Base-by-base conservation (phyloP, 2,113 vertebrate species). In the Amphiprion percula region DNA sequence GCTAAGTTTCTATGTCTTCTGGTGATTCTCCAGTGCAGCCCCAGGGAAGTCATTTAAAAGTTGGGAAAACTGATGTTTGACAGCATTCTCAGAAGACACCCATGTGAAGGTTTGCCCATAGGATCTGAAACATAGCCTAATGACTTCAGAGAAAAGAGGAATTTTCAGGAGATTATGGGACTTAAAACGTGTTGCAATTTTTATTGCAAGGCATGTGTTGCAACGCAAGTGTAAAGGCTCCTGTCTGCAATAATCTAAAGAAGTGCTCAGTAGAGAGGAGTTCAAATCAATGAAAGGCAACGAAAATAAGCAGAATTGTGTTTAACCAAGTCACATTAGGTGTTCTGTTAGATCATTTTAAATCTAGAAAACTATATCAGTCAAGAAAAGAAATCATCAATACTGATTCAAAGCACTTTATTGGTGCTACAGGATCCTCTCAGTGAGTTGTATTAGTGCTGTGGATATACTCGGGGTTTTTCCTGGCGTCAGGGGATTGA, bases 401-500 rank as follows among this genome's bases (percentile, higher is more conserved):
- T 23, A 41, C 16, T 49, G 55, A 68, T 68, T 74, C 23, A 63
- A 68, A 52, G 50, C 49, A 49, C 24, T 80, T 68, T 68, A 56
- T 65, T 59, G 50, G 33, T 17, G 24, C 56, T 53, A 17, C 52
- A 81, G 33, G 52, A 15, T 80, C 28, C 54, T 74, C 69, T 67
- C 80, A 37, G 19, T 74, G 74, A 74, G 66, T 63, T 78, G 82
- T 67, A 59, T 85, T 75, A 84, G 74, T 58, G 66, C 73, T 54
- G 71, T 67, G 63, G 80, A 83, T 83, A 41, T 75, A 79, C 73
- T 79, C 76, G 60, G 58, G 58, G 44, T 62, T 85, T 80, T 68
- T 83, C 54, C 77, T 60, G 68, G 79, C 41, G 39, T 83, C 77
- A 66, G 52, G 68, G 56, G 80, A 88, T 82, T 93, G 90, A 94